Evolutionary conservation across 2,113 vertebrate species (phyloP).

Genomic region (Progne subis): DNA sequence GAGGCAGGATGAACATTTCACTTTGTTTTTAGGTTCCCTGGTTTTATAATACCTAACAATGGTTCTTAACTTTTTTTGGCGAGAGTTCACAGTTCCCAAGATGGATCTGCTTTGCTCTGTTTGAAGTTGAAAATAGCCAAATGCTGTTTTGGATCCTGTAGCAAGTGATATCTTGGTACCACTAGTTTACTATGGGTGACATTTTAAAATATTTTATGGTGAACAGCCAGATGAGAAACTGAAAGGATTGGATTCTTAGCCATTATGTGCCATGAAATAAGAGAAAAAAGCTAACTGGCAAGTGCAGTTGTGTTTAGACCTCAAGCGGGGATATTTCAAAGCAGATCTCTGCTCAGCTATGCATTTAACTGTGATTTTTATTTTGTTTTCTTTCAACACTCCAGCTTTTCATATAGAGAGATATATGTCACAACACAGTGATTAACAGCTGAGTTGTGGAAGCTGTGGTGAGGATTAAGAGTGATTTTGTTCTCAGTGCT

Average conservation of each 20-base stretch:
- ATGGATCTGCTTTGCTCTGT: background rate
- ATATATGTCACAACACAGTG: background rate
- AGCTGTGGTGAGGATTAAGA: background rate
- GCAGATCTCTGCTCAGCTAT: background rate
- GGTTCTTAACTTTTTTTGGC: background rate
- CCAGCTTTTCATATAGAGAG: background rate
- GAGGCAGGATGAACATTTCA: background rate
- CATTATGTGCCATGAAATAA: background rate
- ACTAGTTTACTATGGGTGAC: background rate
- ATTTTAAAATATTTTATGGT: background rate
- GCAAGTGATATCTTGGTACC: background rate
- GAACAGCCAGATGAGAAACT: background rate
- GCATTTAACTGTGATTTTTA: background rate
- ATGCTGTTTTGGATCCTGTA: background rate
- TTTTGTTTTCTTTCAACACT: background rate
- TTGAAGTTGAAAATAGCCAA: background rate
- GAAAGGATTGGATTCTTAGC: background rate
- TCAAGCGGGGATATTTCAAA: background rate
- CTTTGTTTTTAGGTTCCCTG: background rate
- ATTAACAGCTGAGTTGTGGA: constrained; percentile 10
- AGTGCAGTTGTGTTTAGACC: background rate
- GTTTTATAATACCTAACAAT: background rate
- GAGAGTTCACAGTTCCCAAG: background rate
- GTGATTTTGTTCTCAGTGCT: background rate
- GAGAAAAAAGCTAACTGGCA: background rate